Percentiles rank a stretch among this genome's conserved stretches.
Evolutionary conservation across 2,888 invertebrate genomes (phyloP).

Genomic region (Hydropsyche betteni): DNA sequence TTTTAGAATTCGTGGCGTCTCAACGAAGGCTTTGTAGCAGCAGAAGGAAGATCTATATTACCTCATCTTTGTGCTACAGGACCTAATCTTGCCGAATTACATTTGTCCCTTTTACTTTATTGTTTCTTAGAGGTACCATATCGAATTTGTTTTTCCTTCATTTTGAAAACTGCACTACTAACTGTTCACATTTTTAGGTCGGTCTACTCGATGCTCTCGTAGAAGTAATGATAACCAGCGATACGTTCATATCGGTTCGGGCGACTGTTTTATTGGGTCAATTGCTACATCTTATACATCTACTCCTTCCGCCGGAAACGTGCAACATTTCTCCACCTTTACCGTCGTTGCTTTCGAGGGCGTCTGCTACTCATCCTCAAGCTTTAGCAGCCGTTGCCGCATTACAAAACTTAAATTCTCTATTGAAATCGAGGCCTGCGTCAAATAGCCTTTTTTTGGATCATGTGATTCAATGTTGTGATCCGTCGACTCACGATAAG

Average conservation of each 20-base stretch:
- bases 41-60: conserved; percentile 86
- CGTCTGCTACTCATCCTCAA: conserved; percentile 79
- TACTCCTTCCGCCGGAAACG: conserved; percentile 86
- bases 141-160: neutral
- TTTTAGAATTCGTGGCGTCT: conserved; percentile 83
- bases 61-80: conserved; percentile 87
- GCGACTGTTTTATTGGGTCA: conserved; percentile 91
- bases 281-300: conserved; percentile 85
- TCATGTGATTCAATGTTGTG: conserved; percentile 74
- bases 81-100: conserved; percentile 91
- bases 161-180: neutral
- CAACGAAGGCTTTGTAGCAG: conserved; percentile 93
- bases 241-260: conserved; percentile 88
- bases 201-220: conserved; percentile 89
- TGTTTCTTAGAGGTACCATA: conserved; percentile 78
- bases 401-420: conserved; percentile 78
- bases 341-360: conserved; percentile 82
- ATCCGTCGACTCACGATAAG: conserved; percentile 57
- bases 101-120: conserved; percentile 86
- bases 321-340: conserved; percentile 84
- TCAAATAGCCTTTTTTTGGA: conserved; percentile 86
- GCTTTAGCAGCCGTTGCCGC: conserved; percentile 86
- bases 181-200: conserved; percentile 58
- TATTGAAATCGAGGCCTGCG: conserved; percentile 82
- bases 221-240: conserved; percentile 90